Evolutionary conservation across 2,888 invertebrate species (phyloP).

Genomic region (Atrina japonica): DNA sequence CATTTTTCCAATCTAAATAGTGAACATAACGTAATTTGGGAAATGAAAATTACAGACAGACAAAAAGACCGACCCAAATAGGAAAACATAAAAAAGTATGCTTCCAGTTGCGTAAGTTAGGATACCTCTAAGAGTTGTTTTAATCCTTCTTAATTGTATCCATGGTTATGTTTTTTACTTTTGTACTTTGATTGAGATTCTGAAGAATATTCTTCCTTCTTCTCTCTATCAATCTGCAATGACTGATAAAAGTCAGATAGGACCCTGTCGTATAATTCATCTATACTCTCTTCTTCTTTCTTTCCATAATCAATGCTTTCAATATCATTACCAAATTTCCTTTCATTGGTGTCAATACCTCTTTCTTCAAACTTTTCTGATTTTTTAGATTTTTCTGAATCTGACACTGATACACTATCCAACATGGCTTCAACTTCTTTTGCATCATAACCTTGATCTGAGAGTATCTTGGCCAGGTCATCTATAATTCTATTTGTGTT

Average conservation of each 20-base stretch:
- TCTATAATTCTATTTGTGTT: conserved; percentile 13
- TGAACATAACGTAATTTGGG: too few relatives aligned
- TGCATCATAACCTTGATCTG: conserved; percentile 6
- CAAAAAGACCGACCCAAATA: too few relatives aligned
- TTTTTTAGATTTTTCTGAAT: conserved; percentile 5
- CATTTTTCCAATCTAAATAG: too few relatives aligned
- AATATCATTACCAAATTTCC: background rate
- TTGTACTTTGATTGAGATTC: conserved; percentile 18
- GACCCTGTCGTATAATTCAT: conserved; percentile 1
- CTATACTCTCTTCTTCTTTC: background rate
- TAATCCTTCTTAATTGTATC: too few relatives aligned
- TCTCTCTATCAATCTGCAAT: conserved; percentile 4
- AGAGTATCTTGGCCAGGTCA: conserved; percentile 12
- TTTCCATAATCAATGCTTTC: background rate
- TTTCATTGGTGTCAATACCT: conserved; percentile 14
- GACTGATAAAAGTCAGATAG: background rate
- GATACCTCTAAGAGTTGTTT: too few relatives aligned
- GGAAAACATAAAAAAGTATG: too few relatives aligned
- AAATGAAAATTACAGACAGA: too few relatives aligned
- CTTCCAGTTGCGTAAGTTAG: too few relatives aligned
- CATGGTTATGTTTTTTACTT: conserved; percentile 2
- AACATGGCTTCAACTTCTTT: conserved; percentile 19
- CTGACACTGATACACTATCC: conserved; percentile 16
- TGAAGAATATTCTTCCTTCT: background rate
- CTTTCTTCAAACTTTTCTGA: background rate